Percentiles rank a stretch among this genome's conserved stretches.
Evolutionary conservation across 2,797 vertebrate genomes (phyloP).

Genomic region (Danio kyathit): DNA sequence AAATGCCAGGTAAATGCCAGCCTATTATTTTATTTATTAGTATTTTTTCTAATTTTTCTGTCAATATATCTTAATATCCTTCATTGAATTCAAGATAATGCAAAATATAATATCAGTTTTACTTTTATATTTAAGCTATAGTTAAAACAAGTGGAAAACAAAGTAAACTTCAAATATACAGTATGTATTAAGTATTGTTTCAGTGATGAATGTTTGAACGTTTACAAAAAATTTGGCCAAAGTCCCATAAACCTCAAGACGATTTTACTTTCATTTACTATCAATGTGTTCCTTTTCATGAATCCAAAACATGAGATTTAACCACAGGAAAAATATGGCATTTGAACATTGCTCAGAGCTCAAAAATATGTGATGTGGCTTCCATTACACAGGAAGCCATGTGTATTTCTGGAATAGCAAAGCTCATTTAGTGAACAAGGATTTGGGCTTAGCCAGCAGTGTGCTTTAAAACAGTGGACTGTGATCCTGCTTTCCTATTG

Average conservation of each 20-base stretch:
- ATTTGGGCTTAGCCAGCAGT: not conserved
- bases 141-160: no score
- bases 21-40: no score
- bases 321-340: not conserved
- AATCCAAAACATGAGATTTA: constrained; percentile 14
- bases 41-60: no score
- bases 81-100: no score
- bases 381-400: not conserved
- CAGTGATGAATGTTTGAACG: no score
- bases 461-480: not conserved
- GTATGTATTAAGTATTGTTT: no score
- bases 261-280: not conserved
- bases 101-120: not conserved
- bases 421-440: not conserved
- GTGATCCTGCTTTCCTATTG: not conserved
- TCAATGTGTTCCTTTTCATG: not conserved
- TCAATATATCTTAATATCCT: no score
- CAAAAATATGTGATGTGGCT: not conserved
- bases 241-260: not conserved
- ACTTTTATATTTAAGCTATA: no score
- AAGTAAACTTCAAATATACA: no score
- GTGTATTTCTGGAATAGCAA: constrained; percentile 4
- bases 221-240: no score
- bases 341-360: not conserved
- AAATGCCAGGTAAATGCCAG: no score